Base-by-base conservation (phyloP, 2,797 vertebrate species). In the Anguilla obscura region DNA sequence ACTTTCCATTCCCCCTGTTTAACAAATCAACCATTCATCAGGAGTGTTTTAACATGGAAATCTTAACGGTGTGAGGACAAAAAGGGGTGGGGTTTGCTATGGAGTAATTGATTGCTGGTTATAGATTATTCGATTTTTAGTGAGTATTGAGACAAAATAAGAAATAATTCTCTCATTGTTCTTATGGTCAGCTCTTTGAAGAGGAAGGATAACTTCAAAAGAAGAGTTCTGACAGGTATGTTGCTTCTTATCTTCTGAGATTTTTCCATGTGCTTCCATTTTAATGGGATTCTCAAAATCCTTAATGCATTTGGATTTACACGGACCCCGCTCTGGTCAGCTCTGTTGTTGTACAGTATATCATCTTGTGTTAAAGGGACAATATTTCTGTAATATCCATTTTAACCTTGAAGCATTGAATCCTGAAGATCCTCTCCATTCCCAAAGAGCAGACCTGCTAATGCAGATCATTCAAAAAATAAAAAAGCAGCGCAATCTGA, bases 91-190 rank as follows among this genome's bases (percentile, higher is more conserved):
- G 79, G 74, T 86, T 69, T 50, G 8, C 84, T 52, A 5, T 21
- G 50, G 50, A 88, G 52, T 88, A 56, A 82, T 86, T 40, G 10
- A 87, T 45, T 40, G 27, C 30, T 54, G 74, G 71, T 85, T 82
- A 66, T 40, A 85, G 88, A 74, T 86, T 85, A 87, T 52, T 85
- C 6, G 76, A 85, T 85, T 60, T 60, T 63, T 30, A 89, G 71
- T 90, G 89, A 93, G 92, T 92, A 91, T 89, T 91, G 87, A 88
- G 69, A 56, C 80, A 89, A 86, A 40, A 50, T 27, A 74, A 9
- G 40, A 14, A 86, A 52, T 52, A 3, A 71, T 27, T 69, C 69
- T 86, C 33, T 52, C 40, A 52, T 69, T 52, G 66, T 30, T 76
- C 69, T 54, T 16, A 56, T 69, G 85, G 85, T 85, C 36, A 66